Evolutionary conservation across 2,113 vertebrate genomes (phyloP), one percentile per base, ranked within the genome.

Genomic region (Hirundichthys speculiger): DNA sequence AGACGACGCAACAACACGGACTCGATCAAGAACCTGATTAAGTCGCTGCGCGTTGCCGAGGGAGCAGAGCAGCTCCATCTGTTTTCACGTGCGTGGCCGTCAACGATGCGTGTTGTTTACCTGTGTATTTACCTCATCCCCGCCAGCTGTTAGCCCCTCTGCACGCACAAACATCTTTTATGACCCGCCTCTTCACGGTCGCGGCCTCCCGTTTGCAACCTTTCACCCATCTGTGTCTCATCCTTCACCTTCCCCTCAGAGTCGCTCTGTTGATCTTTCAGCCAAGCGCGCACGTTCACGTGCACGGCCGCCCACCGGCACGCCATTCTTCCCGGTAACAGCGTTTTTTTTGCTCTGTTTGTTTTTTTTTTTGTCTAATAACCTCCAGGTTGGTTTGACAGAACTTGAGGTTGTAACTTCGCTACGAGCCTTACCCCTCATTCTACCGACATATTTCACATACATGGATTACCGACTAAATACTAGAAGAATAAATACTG

Each of bases 121-220:
- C 30, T 19, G 22, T 43, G 34, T 24, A 12, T 34, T 48, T 39
- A 43, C n/a, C 54, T 64, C 27, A 5, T 22, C 14, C 60, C 34
- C 58, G 56, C 55, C 40, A 24, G 64, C 69, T 50, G 61, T 5
- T 39, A 30, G 14, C 27, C 50, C 15, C 22, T 21, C 8, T 48
- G 10, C 3, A 20, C 43, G 39, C n/a, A 63, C 41, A 42, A n/a
- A 50, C 56, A 49, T 18, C 0, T 19, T 15, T 16, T 21, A 45
- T 18, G 0, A 13, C 20, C 38, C 27, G 5, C 14, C 30, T 16
- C 19, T 49, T 45, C 22, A 18, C 45, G 6, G 34, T 34, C 21
- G 22, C 4, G 20, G 6, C 25, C 5, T 41, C 55, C 20, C 40
- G 16, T 19, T 65, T 27, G 46, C 40, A 7, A 5, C 20, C 20